phyloP scores from a whole-genome alignment of 2,113 vertebrate genomes.

The Dicerorhinus sumatrensis region DNA sequence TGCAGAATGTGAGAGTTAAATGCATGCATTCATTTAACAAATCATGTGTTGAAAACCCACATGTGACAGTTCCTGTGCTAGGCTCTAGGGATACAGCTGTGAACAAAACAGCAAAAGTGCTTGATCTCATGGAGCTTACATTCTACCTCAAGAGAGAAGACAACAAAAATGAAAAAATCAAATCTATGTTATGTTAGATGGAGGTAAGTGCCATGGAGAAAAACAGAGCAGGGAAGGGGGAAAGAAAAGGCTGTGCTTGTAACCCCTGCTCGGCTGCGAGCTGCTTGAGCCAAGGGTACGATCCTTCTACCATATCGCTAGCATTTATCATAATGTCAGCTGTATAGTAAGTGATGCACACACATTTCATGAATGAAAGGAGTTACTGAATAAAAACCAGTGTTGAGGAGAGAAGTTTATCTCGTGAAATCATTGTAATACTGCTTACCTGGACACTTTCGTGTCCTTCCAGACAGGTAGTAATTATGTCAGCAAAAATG shows the following conservation, averaged over 20 bases:
- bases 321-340: slow-evolving; percentile 64
- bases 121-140: background rate
- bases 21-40: background rate
- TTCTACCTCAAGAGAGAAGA: background rate
- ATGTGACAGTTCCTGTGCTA: background rate
- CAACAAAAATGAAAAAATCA: background rate
- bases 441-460: slow-evolving; percentile 71
- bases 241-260: background rate
- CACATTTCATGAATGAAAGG: slow-evolving; percentile 48
- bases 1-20: slow-evolving; percentile 18
- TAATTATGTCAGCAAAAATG: slow-evolving; percentile 74
- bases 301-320: slow-evolving; percentile 46
- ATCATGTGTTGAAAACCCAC: background rate
- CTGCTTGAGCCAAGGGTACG: background rate
- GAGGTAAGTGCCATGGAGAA: background rate
- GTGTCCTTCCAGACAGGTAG: slow-evolving; percentile 34
- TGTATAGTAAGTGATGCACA: slow-evolving; percentile 7
- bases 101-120: slow-evolving; percentile 2
- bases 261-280: background rate
- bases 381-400: background rate
- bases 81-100: background rate
- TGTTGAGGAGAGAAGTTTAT: slow-evolving; percentile 53
- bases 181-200: slow-evolving; percentile 4
- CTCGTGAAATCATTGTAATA: slow-evolving; percentile 68
- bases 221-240: background rate